Base-by-base conservation (phyloP, 2,888 invertebrate species). In the Timema cristinae region DNA sequence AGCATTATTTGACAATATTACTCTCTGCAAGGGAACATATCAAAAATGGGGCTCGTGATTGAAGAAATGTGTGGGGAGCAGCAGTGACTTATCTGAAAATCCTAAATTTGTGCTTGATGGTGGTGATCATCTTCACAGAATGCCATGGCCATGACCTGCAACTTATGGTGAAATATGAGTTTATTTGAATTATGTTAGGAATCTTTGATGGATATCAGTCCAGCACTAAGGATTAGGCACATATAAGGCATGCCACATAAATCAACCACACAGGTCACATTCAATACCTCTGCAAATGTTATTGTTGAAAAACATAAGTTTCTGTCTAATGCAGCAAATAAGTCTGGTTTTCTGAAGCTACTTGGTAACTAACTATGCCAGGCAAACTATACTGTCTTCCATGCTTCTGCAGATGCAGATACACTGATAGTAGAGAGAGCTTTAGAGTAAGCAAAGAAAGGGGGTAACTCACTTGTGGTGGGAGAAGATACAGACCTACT, bases 81-180 rank as follows among this genome's bases (percentile, higher is more conserved):
- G 59, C 59, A 15, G 59, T 59, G 59, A n/a, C n/a, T n/a, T n/a
- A n/a, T n/a, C n/a, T n/a, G n/a, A n/a, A n/a, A n/a, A n/a, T n/a
- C n/a, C n/a, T 16, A 59, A 15, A 59, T 59, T 59, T 59, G 59
- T 63, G 8, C 63, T 63, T 63, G 61, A 61, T 61, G 15, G 61
- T 61, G 61, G 15, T n/a, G 32, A 63, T 16, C 56, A 7, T 63
- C 63, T 16, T 63, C 63, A 16, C 63, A 32, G n/a, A 63, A 48
- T 63, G 32, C n/a, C 63, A 13, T 32, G 7, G 59, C 59, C 59
- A 59, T 7, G 7, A 59, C 59, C 59, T 59, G 59, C 59, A 63
- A 63, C 63, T 63, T 63, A 32, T 63, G 63, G 63, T 63, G 15
- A 63, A 63, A 63, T 63, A 63, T 63, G 63, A 32, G 63, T 63